A percentile compares a stretch with the other conserved stretches of the same genome.
Conservation (phyloP, 2,797 vertebrate species). For the Calcarius lapponicus region DNA sequence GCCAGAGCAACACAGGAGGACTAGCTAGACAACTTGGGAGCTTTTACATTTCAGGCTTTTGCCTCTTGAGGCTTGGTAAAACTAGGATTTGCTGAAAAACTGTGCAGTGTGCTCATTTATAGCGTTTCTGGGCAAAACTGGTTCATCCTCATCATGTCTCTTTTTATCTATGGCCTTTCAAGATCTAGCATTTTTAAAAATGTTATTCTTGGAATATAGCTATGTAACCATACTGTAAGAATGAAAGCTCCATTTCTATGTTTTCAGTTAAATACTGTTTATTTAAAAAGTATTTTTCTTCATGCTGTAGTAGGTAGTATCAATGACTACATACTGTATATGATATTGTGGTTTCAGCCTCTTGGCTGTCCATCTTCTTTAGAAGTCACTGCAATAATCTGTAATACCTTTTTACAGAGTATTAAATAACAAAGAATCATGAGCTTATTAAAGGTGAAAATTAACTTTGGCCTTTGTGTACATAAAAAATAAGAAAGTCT, state of each 20-base stretch:
- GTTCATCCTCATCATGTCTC: conserved; percentile 60
- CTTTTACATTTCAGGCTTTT: conserved; percentile 73
- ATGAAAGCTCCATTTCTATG: conserved; percentile 25
- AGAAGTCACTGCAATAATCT: conserved; percentile 67
- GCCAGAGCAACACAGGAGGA: conserved; percentile 34
- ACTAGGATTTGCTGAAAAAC: conserved; percentile 72
- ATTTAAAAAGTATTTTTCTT: conserved; percentile 63
- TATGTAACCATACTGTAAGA: conserved; percentile 9
- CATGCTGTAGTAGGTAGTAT: conserved; percentile 59
- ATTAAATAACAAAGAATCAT: conserved; percentile 57
- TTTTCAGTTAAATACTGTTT: conserved; percentile 56
- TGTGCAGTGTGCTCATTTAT: conserved; percentile 68
- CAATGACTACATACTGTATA: conserved; percentile 49
- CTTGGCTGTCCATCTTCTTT: conserved; percentile 44
- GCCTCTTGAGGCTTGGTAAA: conserved; percentile 70
- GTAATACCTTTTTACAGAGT: conserved; percentile 70
- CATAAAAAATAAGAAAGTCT: neutral
- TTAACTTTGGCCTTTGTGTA: conserved; percentile 18
- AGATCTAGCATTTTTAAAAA: conserved; percentile 67
- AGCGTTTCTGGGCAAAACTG: conserved; percentile 72
- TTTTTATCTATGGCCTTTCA: conserved; percentile 63
- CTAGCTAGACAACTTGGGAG: conserved; percentile 58
- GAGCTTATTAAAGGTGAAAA: conserved; percentile 71
- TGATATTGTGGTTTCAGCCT: conserved; percentile 51
- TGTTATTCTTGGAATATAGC: conserved; percentile 58